Evolutionary conservation across 2,888 invertebrate genomes (phyloP), one percentile per base, ranked within the genome.

Genomic region (Cataglyphis altisquamis): DNA sequence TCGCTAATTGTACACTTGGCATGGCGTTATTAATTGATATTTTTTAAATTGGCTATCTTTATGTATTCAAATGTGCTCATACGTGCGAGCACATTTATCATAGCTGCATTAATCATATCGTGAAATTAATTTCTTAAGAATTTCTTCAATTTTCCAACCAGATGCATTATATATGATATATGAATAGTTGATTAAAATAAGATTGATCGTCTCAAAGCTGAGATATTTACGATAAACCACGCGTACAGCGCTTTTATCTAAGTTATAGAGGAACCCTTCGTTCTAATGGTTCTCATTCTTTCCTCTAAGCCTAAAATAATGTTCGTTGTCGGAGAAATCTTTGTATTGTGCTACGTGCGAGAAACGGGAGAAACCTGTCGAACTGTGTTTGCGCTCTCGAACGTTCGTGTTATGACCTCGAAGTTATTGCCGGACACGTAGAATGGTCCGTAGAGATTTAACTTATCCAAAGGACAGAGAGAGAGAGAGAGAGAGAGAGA

Each of bases 1-100:
- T 32, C 66, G 75, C 77, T 89, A 90, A 89, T 90, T 86, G 88
- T 74, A 63, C 75, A 18, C 84, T 83, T 77, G 64, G 45, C 52
- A 39, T 32, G 60, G 45, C 63, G 77, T 85, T 82, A 84, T 84
- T 90, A 83, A 85, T 84, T 72, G 75, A 81, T 74, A 82, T 85
- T 85, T 85, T 83, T 86, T 85, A 83, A 82, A 88, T 84, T 68
- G 84, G 55, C 25, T 41, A 9, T 3, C 12, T 29, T 4, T 41
- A 41, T 77, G 55, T 9, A 12, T 64, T 66, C 32, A 68, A 62
- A 12, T 25, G 60, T n/a, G 10, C n/a, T 64, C 10, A 25, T 12
- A 8, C n/a, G 12, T 1, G 39, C 39, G 39, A 39, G 10, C 10
- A 39, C 10, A 39, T 39, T 41, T 32, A 52, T 67, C 2, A 55